A percentile compares a stretch with the other conserved stretches of the same genome.
phyloP scores from a whole-genome alignment of 2,888 invertebrate genomes.

The Glyphotaelius pellucidus region DNA sequence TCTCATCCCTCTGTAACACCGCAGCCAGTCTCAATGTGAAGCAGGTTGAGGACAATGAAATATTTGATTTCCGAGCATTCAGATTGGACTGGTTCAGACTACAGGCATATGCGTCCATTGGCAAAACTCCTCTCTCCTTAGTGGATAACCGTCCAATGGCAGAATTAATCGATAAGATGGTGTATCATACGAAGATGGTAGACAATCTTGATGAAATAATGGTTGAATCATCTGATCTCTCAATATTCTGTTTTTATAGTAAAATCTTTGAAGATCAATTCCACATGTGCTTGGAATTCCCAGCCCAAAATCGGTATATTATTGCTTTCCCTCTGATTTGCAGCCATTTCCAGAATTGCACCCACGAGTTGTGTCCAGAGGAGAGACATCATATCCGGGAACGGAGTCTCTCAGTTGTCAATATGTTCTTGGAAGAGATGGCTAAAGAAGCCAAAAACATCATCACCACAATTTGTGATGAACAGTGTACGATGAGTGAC shows the following conservation, averaged over 20 bases:
- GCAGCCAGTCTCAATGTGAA: slow-evolving; percentile 92
- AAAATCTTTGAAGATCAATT: slow-evolving; percentile 98
- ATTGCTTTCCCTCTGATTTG: slow-evolving; percentile 98
- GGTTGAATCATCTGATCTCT: slow-evolving; percentile 97
- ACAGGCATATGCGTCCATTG: slow-evolving; percentile 94
- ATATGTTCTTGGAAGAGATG: slow-evolving; percentile 99
- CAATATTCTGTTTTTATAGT: slow-evolving; percentile 98
- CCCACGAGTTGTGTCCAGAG: slow-evolving; percentile 98
- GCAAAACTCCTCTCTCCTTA: slow-evolving; percentile 87
- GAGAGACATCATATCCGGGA: slow-evolving; percentile 98
- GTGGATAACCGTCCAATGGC: slow-evolving; percentile 92
- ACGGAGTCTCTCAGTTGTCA: slow-evolving; percentile 95
- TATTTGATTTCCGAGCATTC: slow-evolving; percentile 97
- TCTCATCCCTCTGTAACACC: slow-evolving; percentile 94
- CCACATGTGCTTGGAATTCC: slow-evolving; percentile 98
- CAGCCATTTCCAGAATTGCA: slow-evolving; percentile 98
- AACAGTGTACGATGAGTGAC: slow-evolving; percentile 98
- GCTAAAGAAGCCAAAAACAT: slow-evolving; percentile 99
- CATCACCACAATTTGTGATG: slow-evolving; percentile 98
- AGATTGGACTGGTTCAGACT: slow-evolving; percentile 98
- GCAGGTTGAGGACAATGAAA: slow-evolving; percentile 97
- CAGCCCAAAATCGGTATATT: slow-evolving; percentile 98
- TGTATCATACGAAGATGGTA: slow-evolving; percentile 98
- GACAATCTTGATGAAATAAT: slow-evolving; percentile 98
- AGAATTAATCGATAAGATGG: slow-evolving; percentile 94